Percentiles rank a stretch among this genome's conserved stretches.
These are phyloP conservation scores for Madoqua kirkii DNA, from an alignment of 2,113 vertebrate species.

Conservation along the genomic window DNA sequence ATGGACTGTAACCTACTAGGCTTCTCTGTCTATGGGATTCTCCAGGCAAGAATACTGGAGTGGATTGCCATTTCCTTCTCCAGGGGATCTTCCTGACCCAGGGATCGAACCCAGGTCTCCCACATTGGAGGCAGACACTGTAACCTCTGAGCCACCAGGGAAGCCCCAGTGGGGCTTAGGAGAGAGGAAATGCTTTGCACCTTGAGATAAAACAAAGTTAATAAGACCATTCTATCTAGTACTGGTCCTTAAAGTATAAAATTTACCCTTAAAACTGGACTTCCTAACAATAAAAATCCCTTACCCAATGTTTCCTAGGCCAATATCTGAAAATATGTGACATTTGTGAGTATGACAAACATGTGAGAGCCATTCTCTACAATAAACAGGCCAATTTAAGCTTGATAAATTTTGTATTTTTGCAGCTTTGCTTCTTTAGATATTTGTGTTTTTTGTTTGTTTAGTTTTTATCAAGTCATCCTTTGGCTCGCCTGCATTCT, in stretches of 20 bases:
- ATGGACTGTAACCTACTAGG: no score
- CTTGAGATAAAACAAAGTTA: conserved; percentile 6
- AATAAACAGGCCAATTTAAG: neutral
- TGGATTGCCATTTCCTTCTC: no score
- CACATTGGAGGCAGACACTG: no score
- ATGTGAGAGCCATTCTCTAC: neutral
- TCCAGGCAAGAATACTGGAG: no score
- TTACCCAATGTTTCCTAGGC: neutral
- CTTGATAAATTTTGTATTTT: neutral
- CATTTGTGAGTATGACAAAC: neutral
- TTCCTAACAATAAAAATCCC: neutral
- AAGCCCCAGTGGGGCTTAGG: no score
- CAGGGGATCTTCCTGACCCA: no score
- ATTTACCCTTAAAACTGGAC: neutral
- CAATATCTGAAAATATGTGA: neutral
- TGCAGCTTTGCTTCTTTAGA: conserved; percentile 15
- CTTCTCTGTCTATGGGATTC: no score
- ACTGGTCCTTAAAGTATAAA: neutral
- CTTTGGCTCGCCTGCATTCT: neutral
- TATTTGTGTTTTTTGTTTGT: neutral
- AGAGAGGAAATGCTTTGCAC: neutral
- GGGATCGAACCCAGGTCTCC: no score
- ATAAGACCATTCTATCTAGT: neutral
- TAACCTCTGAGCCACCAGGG: no score
- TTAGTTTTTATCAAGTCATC: neutral